Base-by-base conservation (phyloP, 2,888 invertebrate species). In the Latheticus oryzae region DNA sequence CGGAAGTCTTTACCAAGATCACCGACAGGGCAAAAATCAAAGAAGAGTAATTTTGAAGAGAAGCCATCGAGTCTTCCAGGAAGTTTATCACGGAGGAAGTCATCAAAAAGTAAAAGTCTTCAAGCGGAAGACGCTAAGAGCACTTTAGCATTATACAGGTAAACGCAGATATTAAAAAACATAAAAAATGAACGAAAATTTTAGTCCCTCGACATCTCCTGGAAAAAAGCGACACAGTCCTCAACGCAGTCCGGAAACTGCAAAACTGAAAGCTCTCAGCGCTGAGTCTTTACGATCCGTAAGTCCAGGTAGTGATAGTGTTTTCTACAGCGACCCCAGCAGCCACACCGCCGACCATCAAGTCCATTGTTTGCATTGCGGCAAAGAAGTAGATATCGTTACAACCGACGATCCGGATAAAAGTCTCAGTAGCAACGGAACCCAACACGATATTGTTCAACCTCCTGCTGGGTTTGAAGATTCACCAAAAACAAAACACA, bases 401-500 rank as follows among this genome's bases (percentile, higher is more conserved):
- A 78, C 77, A 2, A 77, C 79, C 0, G 78, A 78, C 19, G 75
- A 77, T 55, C 70, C 74, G 2, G 77, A 76, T 19, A 71, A 73
- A 21, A 69, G 66, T 17, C 15, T 59, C 8, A 65, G 61, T 23
- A 68, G 66, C 47, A 58, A 60, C 33, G 59, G 59, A 19, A 60
- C 62, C 13, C 62, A 69, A 58, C 66, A 72, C 59, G 90, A 91
- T 70, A 93, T 93, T 65, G 93, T 93, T 1, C 90, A 92, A 71
- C 93, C 93, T 0, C 93, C 93, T 1, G 93, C 91, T 8, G 92
- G 92, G 30, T 94, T 93, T 74, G 93, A 91, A 3, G 93, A 94
- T 76, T 93, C 92, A 0, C 93, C 93, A 2, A 71, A 80, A 65
- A 61, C 74, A 38, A 77, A 79, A 42, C 77, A 79, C 60, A 13